Conservation (phyloP, 2,113 vertebrate species). For the Atlantisia rogersi region DNA sequence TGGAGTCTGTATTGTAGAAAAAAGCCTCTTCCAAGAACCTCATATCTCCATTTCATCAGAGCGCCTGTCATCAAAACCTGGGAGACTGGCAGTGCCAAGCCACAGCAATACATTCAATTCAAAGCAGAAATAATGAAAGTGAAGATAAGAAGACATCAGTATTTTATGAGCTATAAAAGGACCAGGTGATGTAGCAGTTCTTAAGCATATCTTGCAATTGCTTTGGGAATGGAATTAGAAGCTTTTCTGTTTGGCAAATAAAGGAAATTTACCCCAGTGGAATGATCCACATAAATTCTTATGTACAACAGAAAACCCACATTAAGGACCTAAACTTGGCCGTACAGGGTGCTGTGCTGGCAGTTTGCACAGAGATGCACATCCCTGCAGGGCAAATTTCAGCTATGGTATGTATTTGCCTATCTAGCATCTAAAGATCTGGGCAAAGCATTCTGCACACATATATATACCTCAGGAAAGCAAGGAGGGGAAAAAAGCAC, state of each 20-base stretch:
- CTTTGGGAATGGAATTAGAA: not conserved
- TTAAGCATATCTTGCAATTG: not conserved
- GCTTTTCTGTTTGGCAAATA: slow-evolving; percentile 18
- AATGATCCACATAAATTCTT: slow-evolving; percentile 26
- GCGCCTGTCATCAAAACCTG: not conserved
- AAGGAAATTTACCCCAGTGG: not conserved
- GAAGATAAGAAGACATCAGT: not conserved
- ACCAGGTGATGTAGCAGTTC: not conserved
- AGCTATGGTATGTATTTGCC: slow-evolving; percentile 31
- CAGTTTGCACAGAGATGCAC: not conserved
- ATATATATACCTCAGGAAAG: slow-evolving; percentile 19
- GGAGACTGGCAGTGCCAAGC: not conserved
- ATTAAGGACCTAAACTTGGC: slow-evolving; percentile 29
- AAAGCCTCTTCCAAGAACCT: not conserved
- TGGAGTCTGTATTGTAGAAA: not conserved
- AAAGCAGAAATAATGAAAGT: not conserved
- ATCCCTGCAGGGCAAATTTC: slow-evolving; percentile 38
- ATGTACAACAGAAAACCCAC: slow-evolving; percentile 20
- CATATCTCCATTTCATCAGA: not conserved
- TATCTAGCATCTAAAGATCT: slow-evolving; percentile 47
- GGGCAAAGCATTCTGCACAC: slow-evolving; percentile 9
- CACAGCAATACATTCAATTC: not conserved
- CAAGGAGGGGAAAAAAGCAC: not conserved
- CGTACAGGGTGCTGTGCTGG: not conserved
- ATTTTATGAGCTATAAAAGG: not conserved